Base-by-base conservation (phyloP, 2,888 invertebrate genomes). In the Athalia rosae region DNA sequence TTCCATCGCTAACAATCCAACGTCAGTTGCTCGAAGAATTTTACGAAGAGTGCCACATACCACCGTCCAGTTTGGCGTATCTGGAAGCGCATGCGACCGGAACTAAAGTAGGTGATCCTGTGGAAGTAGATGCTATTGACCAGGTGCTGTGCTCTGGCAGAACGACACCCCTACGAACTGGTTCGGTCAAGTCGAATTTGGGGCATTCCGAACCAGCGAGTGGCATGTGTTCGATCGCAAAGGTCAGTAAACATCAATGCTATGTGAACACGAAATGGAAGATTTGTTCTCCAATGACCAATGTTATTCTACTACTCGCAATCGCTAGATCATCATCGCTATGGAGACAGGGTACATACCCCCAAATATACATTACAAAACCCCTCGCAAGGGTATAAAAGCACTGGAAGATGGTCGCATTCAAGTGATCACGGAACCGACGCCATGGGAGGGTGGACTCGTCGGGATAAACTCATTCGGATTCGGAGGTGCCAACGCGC, bases 151-250 rank as follows among this genome's bases (percentile, higher is more conserved):
- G 95, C 85, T 92, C 92, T 4, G 93, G 93, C 15, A 92, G 97
- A n/a, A 93, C 92, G 0, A 94, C 93, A 0, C 95, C 98, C 0
- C 92, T 98, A 0, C 90, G 93, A 69, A 95, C 98, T 78, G 98
- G 98, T 2, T 97, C 98, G 0, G 94, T 98, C 47, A 99, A 99
- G 88, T 97, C 98, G 0, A 99, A 98, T 90, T 92, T 98, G 88
- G 98, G 99, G 0, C 99, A 99, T 89, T 93, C 96, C 0, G 98
- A 99, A 87, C 95, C 98, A 0, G 93, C 94, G 1, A 95, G 96
- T 4, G 96, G 97, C 8, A 91, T 97, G 1, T 96, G 96, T 82
- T 95, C 96, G 0, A 89, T 98, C 78, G 93, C 95, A 0, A 98
- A 97, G 92, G 95, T 94, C 81, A 6, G 15, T 62, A n/a, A 3